Evolutionary conservation across 2,113 vertebrate genomes (phyloP).

Genomic region (Nothocercus nigrocapillus): DNA sequence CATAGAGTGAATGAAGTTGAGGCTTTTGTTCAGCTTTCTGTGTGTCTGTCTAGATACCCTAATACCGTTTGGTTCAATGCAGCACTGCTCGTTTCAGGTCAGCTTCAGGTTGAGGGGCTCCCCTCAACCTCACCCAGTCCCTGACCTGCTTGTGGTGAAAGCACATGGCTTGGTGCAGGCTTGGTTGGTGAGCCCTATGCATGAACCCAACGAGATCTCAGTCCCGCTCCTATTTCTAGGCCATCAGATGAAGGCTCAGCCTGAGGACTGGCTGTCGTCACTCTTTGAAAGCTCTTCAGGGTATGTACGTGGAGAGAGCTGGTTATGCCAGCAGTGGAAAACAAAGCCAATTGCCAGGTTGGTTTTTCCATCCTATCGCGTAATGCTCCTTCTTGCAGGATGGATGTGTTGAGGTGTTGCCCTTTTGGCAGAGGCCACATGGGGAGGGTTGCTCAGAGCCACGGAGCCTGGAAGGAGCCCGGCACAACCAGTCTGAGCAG

Average conservation of each 20-base stretch:
- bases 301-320: background rate
- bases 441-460: background rate
- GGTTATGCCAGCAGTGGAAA: background rate
- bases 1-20: background rate
- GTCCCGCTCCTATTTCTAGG: background rate
- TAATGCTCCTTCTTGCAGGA: background rate
- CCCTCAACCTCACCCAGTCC: background rate
- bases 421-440: background rate
- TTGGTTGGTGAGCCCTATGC: rapidly evolving
- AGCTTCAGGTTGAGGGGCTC: background rate
- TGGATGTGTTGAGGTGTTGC: background rate
- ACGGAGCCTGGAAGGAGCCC: background rate
- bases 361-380: background rate
- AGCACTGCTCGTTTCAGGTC: background rate
- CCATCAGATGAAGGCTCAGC: background rate
- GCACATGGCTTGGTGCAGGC: background rate
- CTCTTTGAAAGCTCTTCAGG: background rate
- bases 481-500: background rate
- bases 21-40: background rate
- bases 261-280: background rate
- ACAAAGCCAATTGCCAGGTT: background rate
- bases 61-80: background rate
- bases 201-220: background rate
- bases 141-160: background rate
- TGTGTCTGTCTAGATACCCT: background rate